Conservation (phyloP, 2,797 vertebrate species). For the Botia kubotai region DNA sequence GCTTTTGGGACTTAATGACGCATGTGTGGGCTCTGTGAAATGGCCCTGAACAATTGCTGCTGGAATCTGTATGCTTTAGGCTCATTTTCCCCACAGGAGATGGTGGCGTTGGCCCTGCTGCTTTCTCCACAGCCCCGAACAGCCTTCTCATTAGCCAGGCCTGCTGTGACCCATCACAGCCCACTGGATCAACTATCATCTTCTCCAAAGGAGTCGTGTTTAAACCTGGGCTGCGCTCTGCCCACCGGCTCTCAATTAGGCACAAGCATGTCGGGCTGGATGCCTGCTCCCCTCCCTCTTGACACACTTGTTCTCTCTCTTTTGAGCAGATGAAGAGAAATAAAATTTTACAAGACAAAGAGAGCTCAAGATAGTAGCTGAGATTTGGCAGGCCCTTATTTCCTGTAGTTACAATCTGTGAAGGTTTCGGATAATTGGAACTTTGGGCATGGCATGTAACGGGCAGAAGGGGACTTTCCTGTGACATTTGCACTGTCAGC, state of each 20-base stretch:
- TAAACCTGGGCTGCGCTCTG: constrained; percentile 34
- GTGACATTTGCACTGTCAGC: not conserved
- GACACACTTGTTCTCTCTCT: not conserved
- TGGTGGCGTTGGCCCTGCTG: constrained; percentile 34
- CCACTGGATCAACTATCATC: constrained; percentile 34
- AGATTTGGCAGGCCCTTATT: constrained; percentile 23
- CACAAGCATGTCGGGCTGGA: not conserved
- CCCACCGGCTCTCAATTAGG: constrained; percentile 45
- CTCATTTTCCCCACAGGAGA: constrained; percentile 48
- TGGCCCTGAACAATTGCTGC: constrained; percentile 45
- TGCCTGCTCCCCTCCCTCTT: constrained; percentile 16
- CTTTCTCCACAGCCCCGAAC: constrained; percentile 28
- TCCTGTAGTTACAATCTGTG: not conserved
- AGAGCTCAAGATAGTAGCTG: not conserved
- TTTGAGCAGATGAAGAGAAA: constrained; percentile 24
- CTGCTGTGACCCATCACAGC: constrained; percentile 43
- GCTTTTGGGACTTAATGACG: constrained; percentile 49
- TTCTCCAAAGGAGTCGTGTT: constrained; percentile 40
- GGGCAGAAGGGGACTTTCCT: not conserved
- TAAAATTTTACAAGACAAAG: constrained; percentile 31
- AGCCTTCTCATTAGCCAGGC: constrained; percentile 42
- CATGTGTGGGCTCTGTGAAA: constrained; percentile 40
- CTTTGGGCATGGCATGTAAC: not conserved
- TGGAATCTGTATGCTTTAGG: constrained; percentile 45
- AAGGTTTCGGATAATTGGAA: not conserved